Percentiles rank a stretch among this genome's conserved stretches.
Conservation (phyloP, 2,888 invertebrate genomes). For the Lissocephala sabroskyi region DNA sequence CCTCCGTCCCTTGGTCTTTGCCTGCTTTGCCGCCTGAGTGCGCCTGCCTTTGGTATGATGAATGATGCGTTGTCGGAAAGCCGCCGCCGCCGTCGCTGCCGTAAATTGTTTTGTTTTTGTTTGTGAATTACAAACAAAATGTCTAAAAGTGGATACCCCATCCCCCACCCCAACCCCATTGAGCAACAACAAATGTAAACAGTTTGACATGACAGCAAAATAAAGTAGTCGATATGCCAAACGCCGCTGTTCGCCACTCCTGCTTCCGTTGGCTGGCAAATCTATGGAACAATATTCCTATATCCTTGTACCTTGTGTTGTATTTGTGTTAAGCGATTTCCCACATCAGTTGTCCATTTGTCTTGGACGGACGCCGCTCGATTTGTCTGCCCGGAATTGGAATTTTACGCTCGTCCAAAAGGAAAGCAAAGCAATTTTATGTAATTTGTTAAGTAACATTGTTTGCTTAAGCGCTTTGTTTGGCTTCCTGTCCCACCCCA, state of each 20-base stretch:
- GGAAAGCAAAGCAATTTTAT: slow-evolving; percentile 65
- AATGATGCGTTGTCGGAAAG: slow-evolving; percentile 45
- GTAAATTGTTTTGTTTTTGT: slow-evolving; percentile 44
- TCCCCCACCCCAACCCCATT: neutral
- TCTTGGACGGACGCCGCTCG: slow-evolving; percentile 22
- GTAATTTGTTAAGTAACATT: slow-evolving; percentile 64
- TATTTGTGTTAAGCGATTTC: slow-evolving; percentile 55
- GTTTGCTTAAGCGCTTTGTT: slow-evolving; percentile 25
- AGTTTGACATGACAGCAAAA: slow-evolving; percentile 53
- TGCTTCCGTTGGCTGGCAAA: too few relatives aligned
- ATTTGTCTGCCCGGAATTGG: slow-evolving; percentile 23
- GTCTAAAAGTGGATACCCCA: slow-evolving; percentile 26
- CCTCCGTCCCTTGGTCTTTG: neutral
- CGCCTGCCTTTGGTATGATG: slow-evolving; percentile 34
- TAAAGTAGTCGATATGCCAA: too few relatives aligned
- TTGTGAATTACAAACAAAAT: slow-evolving; percentile 42
- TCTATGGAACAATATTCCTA: too few relatives aligned
- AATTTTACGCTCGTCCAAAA: slow-evolving; percentile 23
- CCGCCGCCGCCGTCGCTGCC: neutral
- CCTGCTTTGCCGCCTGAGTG: neutral
- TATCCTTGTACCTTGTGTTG: slow-evolving; percentile 13
- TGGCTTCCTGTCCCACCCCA: neutral
- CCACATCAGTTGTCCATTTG: slow-evolving; percentile 10
- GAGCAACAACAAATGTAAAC: slow-evolving; percentile 34
- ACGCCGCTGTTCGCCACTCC: too few relatives aligned